These are phyloP conservation scores for Cryptus viduatorius DNA, from an alignment of 2,888 invertebrate genomes.

Conservation along the genomic window DNA sequence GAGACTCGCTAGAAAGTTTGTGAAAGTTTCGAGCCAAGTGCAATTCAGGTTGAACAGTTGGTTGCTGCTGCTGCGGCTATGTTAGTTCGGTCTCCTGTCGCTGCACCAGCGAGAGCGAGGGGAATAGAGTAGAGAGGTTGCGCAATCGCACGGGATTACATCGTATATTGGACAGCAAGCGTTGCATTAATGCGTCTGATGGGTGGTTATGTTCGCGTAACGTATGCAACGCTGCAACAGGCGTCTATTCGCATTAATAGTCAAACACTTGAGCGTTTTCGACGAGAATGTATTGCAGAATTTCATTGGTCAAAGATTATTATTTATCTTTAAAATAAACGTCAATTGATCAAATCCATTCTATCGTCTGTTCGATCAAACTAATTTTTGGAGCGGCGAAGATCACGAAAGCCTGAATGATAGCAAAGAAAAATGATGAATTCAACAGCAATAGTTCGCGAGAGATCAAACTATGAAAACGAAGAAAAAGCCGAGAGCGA, in stretches of 20 bases:
- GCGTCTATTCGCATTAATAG: slow-evolving; percentile 33
- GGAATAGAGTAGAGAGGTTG: slow-evolving; percentile 61
- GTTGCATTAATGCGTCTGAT: slow-evolving; percentile 55
- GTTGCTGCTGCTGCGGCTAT: slow-evolving; percentile 32
- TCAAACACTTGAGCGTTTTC: not conserved
- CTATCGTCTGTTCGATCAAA: not conserved
- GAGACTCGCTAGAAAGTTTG: slow-evolving; percentile 74
- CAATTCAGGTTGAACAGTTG: slow-evolving; percentile 67
- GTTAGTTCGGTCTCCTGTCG: slow-evolving; percentile 48
- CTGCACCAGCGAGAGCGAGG: slow-evolving; percentile 25
- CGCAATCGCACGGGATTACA: slow-evolving; percentile 63
- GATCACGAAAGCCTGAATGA: not conserved
- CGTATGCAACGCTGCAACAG: slow-evolving; percentile 58
- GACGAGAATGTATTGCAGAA: too few relatives aligned
- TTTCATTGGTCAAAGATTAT: not conserved
- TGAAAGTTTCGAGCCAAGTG: slow-evolving; percentile 73
- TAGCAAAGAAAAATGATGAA: not conserved
- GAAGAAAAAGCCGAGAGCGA: not conserved
- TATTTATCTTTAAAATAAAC: not conserved
- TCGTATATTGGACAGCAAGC: slow-evolving; percentile 59
- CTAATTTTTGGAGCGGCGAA: not conserved
- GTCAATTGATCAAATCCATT: not conserved
- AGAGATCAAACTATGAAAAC: not conserved
- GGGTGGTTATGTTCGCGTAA: slow-evolving; percentile 34
- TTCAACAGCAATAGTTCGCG: not conserved